These are phyloP conservation scores for Anagyrus pseudococci DNA, from an alignment of 2,888 invertebrate species.

Conservation along the genomic window DNA sequence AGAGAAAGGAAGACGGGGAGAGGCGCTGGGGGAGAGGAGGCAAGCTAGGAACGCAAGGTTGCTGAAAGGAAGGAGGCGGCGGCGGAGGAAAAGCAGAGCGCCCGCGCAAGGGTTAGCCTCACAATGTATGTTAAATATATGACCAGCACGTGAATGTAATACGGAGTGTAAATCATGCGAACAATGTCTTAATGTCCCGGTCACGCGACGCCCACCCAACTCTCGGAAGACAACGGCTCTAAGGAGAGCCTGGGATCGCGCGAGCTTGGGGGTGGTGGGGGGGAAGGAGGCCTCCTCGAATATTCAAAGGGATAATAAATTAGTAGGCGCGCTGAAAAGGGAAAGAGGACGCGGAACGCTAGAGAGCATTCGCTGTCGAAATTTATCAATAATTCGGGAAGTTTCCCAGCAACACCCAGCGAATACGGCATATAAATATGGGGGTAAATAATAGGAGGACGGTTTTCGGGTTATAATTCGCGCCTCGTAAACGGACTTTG, in stretches of 20 bases:
- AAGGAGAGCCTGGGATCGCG: constrained; percentile 23
- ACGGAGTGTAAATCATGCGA: constrained; percentile 61
- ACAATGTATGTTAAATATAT: constrained; percentile 61
- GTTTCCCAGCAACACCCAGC: too few species aligned
- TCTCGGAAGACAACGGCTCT: constrained; percentile 55
- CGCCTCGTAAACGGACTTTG: too few species aligned
- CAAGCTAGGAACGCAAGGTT: too few species aligned
- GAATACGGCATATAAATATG: too few species aligned
- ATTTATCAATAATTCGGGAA: constrained; percentile 41
- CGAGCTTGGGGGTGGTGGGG: too few species aligned
- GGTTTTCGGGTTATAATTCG: too few species aligned
- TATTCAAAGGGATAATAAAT: constrained; percentile 62
- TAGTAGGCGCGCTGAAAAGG: constrained; percentile 50
- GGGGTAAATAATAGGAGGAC: too few species aligned
- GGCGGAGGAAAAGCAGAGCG: too few species aligned
- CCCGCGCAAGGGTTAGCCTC: constrained; percentile 55
- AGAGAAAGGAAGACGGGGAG: constrained; percentile 26
- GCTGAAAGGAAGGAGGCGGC: too few species aligned
- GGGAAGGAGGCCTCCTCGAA: too few species aligned
- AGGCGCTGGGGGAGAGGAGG: constrained; percentile 24
- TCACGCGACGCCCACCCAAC: constrained; percentile 60
- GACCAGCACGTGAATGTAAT: constrained; percentile 61
- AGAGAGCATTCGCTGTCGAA: constrained; percentile 35
- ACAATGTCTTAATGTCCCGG: constrained; percentile 63
- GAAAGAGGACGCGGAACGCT: too few species aligned